Percentiles rank a stretch among this genome's conserved stretches.
These are phyloP conservation scores for Vanessa cardui DNA, from an alignment of 2,888 invertebrate genomes.

Conservation along the genomic window DNA sequence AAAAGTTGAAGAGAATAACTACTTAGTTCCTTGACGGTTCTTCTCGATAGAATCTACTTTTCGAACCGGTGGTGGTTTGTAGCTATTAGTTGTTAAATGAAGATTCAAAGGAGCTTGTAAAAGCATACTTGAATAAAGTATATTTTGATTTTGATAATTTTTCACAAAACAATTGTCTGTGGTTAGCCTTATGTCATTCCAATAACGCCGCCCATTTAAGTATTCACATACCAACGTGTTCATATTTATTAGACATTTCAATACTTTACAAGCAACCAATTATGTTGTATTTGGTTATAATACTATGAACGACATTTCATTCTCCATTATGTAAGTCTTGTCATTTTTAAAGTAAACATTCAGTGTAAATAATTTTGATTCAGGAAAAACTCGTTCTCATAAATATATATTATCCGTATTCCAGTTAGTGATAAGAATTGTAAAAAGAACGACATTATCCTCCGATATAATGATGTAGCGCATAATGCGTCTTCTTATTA, in stretches of 20 bases:
- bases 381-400: background rate
- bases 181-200: background rate
- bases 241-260: conserved; percentile 18
- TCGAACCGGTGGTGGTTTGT: too few relatives aligned
- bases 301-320: background rate
- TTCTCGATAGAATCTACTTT: too few relatives aligned
- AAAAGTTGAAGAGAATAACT: too few relatives aligned
- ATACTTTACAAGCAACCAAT: conserved; percentile 4
- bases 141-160: too few relatives aligned
- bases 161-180: background rate
- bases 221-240: conserved; percentile 24
- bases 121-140: too few relatives aligned
- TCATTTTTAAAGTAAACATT: conserved; percentile 1
- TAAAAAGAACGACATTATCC: conserved; percentile 33
- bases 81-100: too few relatives aligned
- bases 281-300: conserved; percentile 8
- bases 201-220: conserved; percentile 29
- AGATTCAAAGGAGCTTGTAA: too few relatives aligned
- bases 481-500: conserved; percentile 39
- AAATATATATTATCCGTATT: conserved; percentile 4
- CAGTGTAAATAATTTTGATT: background rate
- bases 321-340: background rate
- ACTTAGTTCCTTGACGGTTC: too few relatives aligned
- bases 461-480: conserved; percentile 38
- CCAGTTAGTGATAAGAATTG: conserved; percentile 25